Evolutionary conservation across 2,113 vertebrate species (phyloP).

Genomic region (Megaleporinus macrocephalus): DNA sequence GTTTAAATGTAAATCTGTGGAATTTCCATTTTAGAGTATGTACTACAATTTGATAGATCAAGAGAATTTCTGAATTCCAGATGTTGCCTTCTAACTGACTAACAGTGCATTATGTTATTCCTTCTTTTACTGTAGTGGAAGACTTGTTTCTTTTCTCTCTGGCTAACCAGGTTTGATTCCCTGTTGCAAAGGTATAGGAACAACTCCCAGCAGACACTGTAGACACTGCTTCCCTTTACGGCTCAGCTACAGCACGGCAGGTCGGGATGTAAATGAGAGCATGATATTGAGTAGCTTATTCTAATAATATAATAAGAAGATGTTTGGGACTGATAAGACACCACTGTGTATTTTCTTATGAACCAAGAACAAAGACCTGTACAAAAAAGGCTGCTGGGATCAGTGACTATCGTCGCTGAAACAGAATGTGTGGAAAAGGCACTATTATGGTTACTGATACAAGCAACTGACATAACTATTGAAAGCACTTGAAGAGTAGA

Average conservation of each 20-base stretch:
- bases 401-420: constrained; percentile 10
- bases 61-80: neutral
- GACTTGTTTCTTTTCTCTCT: constrained; percentile 11
- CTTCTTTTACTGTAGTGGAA: constrained; percentile 12
- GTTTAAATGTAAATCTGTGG: too few species aligned
- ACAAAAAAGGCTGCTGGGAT: constrained; percentile 1
- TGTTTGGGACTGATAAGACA: constrained; percentile 1
- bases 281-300: constrained; percentile 37
- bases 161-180: constrained; percentile 16
- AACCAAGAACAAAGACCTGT: neutral
- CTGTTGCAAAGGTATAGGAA: constrained; percentile 16
- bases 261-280: neutral
- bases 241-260: neutral
- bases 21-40: too few species aligned
- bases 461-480: constrained; percentile 12
- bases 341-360: constrained; percentile 8
- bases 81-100: neutral
- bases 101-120: neutral
- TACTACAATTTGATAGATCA: too few species aligned
- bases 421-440: constrained; percentile 46
- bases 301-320: constrained; percentile 1
- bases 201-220: neutral
- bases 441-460: constrained; percentile 33
- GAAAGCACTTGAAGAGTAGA: constrained; percentile 7
- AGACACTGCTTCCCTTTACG: constrained; percentile 6